Percentiles rank a stretch among this genome's conserved stretches.
phyloP scores from a whole-genome alignment of 2,113 vertebrate species.

The Geococcyx californianus region DNA sequence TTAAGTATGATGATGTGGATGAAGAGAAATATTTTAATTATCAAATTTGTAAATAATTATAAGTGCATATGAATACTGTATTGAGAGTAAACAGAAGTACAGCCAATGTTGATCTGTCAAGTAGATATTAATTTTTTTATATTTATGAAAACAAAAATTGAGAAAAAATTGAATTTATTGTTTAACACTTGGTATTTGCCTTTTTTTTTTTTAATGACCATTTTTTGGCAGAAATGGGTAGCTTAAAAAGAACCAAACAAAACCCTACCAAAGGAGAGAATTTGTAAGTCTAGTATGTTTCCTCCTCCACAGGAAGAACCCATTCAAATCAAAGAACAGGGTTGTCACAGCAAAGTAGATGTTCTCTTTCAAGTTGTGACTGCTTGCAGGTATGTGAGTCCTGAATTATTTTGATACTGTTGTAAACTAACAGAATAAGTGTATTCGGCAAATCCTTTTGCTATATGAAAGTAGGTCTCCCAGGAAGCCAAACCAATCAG shows the following conservation, averaged over 20 bases:
- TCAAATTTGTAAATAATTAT: neutral
- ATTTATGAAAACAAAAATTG: neutral
- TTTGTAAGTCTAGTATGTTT: neutral
- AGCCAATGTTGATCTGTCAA: neutral
- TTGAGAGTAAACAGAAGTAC: neutral
- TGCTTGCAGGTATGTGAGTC: neutral
- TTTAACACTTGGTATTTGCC: neutral
- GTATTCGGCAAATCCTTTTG: neutral
- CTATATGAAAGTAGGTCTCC: neutral
- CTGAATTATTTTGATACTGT: neutral
- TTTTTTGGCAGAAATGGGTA: neutral
- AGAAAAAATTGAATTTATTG: neutral
- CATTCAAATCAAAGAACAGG: neutral
- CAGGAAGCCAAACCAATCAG: neutral
- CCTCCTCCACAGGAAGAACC: neutral
- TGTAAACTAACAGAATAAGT: neutral
- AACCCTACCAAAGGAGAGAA: neutral
- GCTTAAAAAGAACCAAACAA: neutral
- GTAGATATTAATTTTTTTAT: neutral
- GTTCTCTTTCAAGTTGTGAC: neutral
- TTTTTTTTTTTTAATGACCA: neutral
- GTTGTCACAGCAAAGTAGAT: neutral
- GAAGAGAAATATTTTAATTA: neutral
- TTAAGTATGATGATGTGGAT: neutral
- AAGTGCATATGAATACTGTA: neutral